Evolutionary conservation across 2,113 vertebrate species (phyloP).

Genomic region (Kobus ellipsiprymnus): DNA sequence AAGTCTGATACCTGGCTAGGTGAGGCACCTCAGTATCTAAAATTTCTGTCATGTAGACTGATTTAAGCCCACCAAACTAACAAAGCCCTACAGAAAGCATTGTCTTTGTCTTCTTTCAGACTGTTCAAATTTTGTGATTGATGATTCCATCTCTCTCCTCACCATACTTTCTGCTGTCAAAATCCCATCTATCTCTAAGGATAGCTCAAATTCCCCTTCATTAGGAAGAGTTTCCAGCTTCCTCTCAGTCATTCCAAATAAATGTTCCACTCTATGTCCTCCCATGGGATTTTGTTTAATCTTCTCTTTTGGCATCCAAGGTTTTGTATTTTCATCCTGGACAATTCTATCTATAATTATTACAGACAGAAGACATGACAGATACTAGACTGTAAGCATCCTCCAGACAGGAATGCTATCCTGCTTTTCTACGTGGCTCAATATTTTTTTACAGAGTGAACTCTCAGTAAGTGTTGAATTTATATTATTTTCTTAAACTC

Average conservation of each 20-base stretch:
- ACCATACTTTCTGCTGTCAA: not conserved
- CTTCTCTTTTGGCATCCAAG: not conserved
- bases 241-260: not conserved
- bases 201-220: not conserved
- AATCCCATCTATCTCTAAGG: not conserved
- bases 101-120: not conserved
- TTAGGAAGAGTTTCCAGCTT: not conserved
- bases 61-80: not conserved
- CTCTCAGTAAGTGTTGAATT: not conserved
- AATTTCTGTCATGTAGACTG: not conserved
- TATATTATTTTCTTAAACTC: conserved; percentile 41
- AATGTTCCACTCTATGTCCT: not conserved
- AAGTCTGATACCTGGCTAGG: not conserved
- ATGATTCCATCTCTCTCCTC: not conserved
- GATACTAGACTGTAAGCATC: not conserved
- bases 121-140: not conserved
- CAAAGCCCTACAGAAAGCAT: not conserved
- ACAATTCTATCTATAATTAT: not conserved
- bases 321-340: not conserved
- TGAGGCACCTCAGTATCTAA: not conserved
- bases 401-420: not conserved
- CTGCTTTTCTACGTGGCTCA: not conserved
- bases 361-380: not conserved
- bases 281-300: not conserved
- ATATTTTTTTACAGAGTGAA: not conserved